Conservation (phyloP, 2,797 vertebrate species). For the Anguilla marmorata region DNA sequence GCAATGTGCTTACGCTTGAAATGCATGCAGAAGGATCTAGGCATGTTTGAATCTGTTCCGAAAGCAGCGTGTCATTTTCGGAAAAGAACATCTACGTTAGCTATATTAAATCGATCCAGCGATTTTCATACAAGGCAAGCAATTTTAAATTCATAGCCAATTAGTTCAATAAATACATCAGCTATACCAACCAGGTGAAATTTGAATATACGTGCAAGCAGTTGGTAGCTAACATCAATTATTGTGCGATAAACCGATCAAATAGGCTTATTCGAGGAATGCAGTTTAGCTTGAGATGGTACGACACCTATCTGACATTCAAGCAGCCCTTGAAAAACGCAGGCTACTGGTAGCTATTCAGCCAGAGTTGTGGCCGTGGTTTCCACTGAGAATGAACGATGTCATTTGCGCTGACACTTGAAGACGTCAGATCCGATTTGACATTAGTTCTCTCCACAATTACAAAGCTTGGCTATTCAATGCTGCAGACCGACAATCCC, state of each 20-base stretch:
- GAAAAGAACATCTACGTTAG: not conserved
- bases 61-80: not conserved
- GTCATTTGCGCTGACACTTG: not conserved
- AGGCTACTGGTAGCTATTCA: not conserved
- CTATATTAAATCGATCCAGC: not conserved
- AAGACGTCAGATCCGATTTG: not conserved
- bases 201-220: not conserved
- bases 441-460: not conserved
- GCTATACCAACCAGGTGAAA: not conserved
- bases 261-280: not conserved
- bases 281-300: not conserved
- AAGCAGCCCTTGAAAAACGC: constrained; percentile 41
- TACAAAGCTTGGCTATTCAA: not conserved
- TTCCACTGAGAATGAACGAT: not conserved
- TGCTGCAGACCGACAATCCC: not conserved
- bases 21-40: too few relatives aligned
- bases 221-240: not conserved
- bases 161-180: not conserved
- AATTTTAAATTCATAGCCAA: not conserved
- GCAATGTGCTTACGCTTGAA: too few relatives aligned
- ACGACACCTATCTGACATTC: constrained; percentile 21
- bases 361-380: not conserved
- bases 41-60: not conserved
- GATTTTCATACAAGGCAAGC: not conserved
- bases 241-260: not conserved